Evolutionary conservation across 2,888 invertebrate genomes (phyloP).

Genomic region (Pseudeuparius sepicola): DNA sequence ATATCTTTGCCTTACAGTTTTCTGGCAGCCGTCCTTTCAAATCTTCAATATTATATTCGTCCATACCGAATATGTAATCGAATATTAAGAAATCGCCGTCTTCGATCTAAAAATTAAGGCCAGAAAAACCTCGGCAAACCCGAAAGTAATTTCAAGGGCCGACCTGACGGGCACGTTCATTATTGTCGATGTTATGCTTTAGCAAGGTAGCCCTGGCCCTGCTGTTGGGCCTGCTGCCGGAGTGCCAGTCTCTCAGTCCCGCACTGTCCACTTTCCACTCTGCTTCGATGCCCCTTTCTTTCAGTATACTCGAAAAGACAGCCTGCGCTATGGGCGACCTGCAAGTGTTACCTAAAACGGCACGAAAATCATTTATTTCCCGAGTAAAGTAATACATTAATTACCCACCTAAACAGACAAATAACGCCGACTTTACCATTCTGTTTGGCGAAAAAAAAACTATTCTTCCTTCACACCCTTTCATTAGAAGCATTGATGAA

Average conservation of each 20-base stretch:
- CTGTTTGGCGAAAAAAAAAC: too few relatives aligned
- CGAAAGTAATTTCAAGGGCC: too few relatives aligned
- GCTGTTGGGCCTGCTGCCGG: conserved; percentile 70
- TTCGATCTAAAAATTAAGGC: conserved; percentile 51
- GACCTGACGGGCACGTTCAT: conserved; percentile 73
- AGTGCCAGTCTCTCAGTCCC: conserved; percentile 82
- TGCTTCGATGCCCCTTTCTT: conserved; percentile 50
- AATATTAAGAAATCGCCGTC: conserved; percentile 66
- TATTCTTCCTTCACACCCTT: too few relatives aligned
- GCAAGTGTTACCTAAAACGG: conserved; percentile 82
- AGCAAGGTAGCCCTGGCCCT: conserved; percentile 64
- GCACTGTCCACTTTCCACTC: conserved; percentile 86
- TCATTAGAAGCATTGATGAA: too few relatives aligned
- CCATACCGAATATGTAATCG: conserved; percentile 94
- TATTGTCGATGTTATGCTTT: conserved; percentile 61
- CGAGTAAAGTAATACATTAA: too few relatives aligned
- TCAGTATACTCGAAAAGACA: conserved; percentile 70
- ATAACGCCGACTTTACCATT: too few relatives aligned
- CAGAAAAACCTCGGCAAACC: too few relatives aligned
- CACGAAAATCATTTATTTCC: too few relatives aligned
- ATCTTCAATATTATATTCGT: conserved; percentile 72
- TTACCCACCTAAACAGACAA: too few relatives aligned
- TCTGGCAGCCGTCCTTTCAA: conserved; percentile 54
- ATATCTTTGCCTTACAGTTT: conserved; percentile 58
- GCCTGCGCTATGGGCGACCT: conserved; percentile 93